Evolutionary conservation across 2,888 invertebrate species (phyloP), one percentile per base, ranked within the genome.

Genomic region (Geotrupes spiniger): DNA sequence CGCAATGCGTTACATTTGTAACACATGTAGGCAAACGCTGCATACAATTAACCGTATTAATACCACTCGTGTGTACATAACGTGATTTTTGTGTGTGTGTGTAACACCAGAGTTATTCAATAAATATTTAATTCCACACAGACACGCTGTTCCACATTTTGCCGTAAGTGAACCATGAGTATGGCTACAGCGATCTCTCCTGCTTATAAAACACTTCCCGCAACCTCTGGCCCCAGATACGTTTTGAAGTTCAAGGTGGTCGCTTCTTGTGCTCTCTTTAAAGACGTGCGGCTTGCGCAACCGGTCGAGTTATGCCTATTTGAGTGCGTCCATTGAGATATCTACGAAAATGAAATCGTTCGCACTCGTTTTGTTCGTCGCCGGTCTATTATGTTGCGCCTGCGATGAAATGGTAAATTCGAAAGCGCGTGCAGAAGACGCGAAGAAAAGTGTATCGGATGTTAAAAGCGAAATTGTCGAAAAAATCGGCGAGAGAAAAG

Each of bases 161-260:
- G n/a, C n/a, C n/a, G 27, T 46, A 63, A 58, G 66, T 67, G 64
- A 68, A 51, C 65, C 67, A 62, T 57, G 62, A 62, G 62, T 59
- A 61, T 63, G 59, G 37, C 55, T 57, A 21, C 58, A 52, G 55
- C 66, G 63, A 69, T 70, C 70, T 70, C 69, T 66, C 68, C 68
- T 63, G 59, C 62, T 49, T 70, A 69, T 69, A 68, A 70, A 70
- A 63, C 45, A 64, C 65, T 60, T 63, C 61, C 57, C 49, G 49
- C 58, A 56, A 56, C 52, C 56, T 58, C 53, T 60, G 61, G 63
- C 64, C 66, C 66, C 68, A 69, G 65, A 69, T 63, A 59, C 58
- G 61, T 58, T 53, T 58, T 56, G 63, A 64, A 65, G 69, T 69
- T 69, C 69, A 69, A 68, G 69, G 68, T 62, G 64, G 61, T 37